Percentiles rank a stretch among this genome's conserved stretches.
These are phyloP conservation scores for Ornithoptera priamus DNA, from an alignment of 2,888 invertebrate genomes.

Conservation along the genomic window DNA sequence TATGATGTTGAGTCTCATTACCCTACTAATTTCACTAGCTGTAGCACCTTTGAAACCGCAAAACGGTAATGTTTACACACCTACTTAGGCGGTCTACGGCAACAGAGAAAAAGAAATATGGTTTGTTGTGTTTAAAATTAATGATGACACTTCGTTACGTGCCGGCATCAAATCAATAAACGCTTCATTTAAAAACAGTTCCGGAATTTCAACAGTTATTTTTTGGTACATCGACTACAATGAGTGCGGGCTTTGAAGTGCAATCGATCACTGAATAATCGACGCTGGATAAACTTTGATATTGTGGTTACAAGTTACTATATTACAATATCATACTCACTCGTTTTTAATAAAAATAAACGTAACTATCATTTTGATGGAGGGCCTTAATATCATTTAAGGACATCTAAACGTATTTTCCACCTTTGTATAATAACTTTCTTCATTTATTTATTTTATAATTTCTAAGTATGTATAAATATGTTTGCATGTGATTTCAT, in stretches of 20 bases:
- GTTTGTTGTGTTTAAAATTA: constrained; percentile 19
- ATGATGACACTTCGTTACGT: constrained; percentile 26
- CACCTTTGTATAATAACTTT: no score
- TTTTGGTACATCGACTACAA: constrained; percentile 33
- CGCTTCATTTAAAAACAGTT: constrained; percentile 29
- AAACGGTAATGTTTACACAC: no score
- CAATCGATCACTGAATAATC: constrained; percentile 43
- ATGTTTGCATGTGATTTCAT: no score
- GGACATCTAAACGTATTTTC: no score
- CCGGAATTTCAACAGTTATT: constrained; percentile 33
- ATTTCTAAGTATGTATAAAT: no score
- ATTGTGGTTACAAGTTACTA: constrained; percentile 32
- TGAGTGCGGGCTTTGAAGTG: constrained; percentile 41
- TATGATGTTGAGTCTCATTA: no score
- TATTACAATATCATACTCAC: constrained; percentile 30
- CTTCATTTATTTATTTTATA: no score
- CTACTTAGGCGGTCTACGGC: no score
- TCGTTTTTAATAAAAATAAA: constrained; percentile 23
- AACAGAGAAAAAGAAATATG: not conserved
- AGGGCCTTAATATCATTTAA: no score
- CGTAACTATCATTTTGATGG: not conserved
- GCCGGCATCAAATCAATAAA: constrained; percentile 34
- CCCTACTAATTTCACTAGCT: no score
- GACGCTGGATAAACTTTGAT: constrained; percentile 32
- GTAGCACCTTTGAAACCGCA: no score